Conservation (phyloP, 1,140 invertebrate genomes). For the Musca vetustissima region DNA sequence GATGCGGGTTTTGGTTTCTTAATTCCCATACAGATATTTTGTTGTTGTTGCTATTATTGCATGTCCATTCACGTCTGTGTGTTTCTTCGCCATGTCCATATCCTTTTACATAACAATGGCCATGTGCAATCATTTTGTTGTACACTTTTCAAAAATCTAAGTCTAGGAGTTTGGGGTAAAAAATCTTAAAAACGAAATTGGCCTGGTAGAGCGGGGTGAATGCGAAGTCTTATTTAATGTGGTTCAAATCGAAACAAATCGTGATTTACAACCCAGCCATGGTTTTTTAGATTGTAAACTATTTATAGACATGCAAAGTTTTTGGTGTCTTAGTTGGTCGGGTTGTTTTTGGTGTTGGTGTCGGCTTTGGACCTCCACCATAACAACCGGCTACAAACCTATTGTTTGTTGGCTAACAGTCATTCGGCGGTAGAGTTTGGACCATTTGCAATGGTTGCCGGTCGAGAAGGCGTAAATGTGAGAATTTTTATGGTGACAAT, state of each 20-base stretch:
- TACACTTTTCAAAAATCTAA: too few relatives aligned
- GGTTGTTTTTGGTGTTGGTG: not conserved
- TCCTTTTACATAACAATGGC: slow-evolving; percentile 16
- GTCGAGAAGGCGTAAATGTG: slow-evolving; percentile 23
- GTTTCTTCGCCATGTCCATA: not conserved
- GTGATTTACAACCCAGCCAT: slow-evolving; percentile 21
- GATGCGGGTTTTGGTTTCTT: too few relatives aligned
- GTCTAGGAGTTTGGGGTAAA: too few relatives aligned
- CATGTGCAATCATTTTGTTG: too few relatives aligned
- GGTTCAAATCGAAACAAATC: slow-evolving; percentile 14
- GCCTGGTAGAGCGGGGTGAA: not conserved
- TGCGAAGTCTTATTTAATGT: slow-evolving; percentile 24
- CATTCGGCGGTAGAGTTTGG: too few relatives aligned
- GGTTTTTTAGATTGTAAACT: slow-evolving; percentile 21
- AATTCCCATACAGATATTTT: too few relatives aligned
- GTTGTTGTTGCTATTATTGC: not conserved
- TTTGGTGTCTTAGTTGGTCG: not conserved
- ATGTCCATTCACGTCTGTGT: not conserved
- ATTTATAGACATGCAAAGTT: slow-evolving; percentile 22
- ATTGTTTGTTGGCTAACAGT: too few relatives aligned
- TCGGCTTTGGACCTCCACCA: too few relatives aligned
- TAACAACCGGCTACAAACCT: too few relatives aligned
- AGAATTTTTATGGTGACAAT: slow-evolving; percentile 24
- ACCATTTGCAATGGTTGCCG: not conserved
- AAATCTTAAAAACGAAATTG: too few relatives aligned